These are phyloP conservation scores for Geophilus truncorum DNA, from an alignment of 2,888 invertebrate genomes.

Conservation along the genomic window DNA sequence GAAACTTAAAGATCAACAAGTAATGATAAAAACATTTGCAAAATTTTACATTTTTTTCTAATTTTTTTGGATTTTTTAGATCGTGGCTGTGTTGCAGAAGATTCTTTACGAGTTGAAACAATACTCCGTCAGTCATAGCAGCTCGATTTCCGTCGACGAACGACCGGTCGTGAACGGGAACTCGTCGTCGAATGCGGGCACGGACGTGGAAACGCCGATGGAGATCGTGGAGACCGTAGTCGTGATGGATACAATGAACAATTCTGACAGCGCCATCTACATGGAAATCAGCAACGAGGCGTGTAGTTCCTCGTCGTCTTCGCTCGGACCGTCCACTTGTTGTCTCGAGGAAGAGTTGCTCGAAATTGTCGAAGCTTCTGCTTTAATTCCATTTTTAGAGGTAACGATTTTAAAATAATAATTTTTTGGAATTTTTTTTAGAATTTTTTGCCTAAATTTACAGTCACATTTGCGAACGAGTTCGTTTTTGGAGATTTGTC, in stretches of 20 bases:
- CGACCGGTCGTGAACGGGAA: not conserved
- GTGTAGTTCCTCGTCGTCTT: not conserved
- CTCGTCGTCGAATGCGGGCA: no score
- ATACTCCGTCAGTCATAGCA: not conserved
- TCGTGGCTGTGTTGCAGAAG: not conserved
- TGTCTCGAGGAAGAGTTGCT: conserved; percentile 42
- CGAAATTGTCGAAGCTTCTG: conserved; percentile 45
- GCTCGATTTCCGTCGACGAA: not conserved
- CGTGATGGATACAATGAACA: not conserved
- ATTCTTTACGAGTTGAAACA: not conserved
- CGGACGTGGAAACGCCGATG: not conserved
- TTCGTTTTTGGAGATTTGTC: conserved; percentile 47
- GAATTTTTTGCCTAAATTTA: not conserved
- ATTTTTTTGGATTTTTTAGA: not conserved
- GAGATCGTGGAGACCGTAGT: not conserved
- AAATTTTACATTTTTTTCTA: not conserved
- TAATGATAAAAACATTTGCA: no score
- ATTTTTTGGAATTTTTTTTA: not conserved
- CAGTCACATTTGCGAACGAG: conserved; percentile 43
- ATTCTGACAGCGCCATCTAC: not conserved
- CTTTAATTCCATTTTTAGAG: conserved; percentile 44
- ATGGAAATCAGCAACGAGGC: not conserved
- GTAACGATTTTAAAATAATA: no score
- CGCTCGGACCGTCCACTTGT: not conserved
- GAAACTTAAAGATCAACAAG: conserved; percentile 48